Evolutionary conservation across 1,140 invertebrate species (phyloP).

Genomic region (Pemphigus obesinymphae): DNA sequence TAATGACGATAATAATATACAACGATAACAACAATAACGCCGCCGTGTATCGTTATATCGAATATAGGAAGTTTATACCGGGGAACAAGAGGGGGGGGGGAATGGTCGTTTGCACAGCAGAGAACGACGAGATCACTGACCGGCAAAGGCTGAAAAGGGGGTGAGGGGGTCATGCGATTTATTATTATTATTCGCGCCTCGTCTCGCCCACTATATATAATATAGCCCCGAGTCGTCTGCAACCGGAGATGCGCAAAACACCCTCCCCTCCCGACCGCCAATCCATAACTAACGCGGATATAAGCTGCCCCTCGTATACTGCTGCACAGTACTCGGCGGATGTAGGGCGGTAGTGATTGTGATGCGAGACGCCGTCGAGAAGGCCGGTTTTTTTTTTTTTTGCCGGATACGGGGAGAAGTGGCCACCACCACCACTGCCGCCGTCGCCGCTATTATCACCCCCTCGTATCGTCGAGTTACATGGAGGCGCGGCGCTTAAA

Average conservation of each 20-base stretch:
- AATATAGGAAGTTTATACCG: background rate
- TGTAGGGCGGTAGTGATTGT: background rate
- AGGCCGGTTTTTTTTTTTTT: background rate
- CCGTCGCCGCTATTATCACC: conserved; percentile 30
- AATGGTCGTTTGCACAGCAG: background rate
- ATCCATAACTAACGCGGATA: too few species aligned
- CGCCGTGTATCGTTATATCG: background rate
- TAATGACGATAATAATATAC: background rate
- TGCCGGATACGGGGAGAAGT: background rate
- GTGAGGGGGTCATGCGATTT: background rate
- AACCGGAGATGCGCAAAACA: conserved; percentile 4
- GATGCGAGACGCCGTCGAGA: background rate
- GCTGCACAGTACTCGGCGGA: background rate
- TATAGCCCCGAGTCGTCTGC: background rate
- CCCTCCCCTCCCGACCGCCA: background rate
- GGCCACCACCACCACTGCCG: background rate
- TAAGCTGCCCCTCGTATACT: background rate
- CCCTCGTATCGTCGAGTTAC: background rate
- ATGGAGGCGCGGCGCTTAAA: background rate
- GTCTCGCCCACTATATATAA: background rate
- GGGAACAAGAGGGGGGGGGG: background rate
- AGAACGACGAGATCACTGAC: background rate
- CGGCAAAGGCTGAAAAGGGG: background rate
- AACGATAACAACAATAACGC: background rate
- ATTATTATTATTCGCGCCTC: conserved; percentile 10